Conservation (phyloP, 2,797 vertebrate species). For the Bryconaethiops microstoma region DNA sequence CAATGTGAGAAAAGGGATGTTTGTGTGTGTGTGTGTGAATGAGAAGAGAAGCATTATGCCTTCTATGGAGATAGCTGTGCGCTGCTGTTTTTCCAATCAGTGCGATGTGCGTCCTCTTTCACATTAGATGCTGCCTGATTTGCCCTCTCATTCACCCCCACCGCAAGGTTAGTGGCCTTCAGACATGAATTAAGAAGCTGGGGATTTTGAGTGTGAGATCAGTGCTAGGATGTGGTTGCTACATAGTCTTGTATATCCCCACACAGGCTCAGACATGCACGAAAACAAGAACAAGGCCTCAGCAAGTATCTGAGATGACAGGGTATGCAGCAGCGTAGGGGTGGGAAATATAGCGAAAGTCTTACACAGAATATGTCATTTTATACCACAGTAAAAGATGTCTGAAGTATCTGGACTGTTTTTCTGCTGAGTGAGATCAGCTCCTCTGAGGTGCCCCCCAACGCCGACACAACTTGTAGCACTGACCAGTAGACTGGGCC, state of each 20-base stretch:
- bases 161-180: slow-evolving; percentile 31
- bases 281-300: background rate
- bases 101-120: background rate
- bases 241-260: background rate
- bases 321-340: background rate
- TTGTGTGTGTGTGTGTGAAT: background rate
- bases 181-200: slow-evolving; percentile 48
- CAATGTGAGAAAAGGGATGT: no score
- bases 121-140: slow-evolving; percentile 1
- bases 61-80: slow-evolving; percentile 11
- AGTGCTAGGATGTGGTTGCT: slow-evolving; percentile 42
- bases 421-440: no score
- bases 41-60: slow-evolving; percentile 6
- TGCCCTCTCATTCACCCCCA: slow-evolving; percentile 38
- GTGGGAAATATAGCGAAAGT: background rate
- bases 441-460: no score
- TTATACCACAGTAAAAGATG: no score
- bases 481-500: no score
- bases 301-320: background rate
- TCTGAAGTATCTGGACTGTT: no score
- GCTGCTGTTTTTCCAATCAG: slow-evolving; percentile 52
- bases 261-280: background rate
- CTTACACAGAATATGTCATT: no score
- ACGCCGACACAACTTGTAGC: no score
- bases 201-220: slow-evolving; percentile 42